Evolutionary conservation across 2,888 invertebrate genomes (phyloP).

Genomic region (Epsilonema sp.): DNA sequence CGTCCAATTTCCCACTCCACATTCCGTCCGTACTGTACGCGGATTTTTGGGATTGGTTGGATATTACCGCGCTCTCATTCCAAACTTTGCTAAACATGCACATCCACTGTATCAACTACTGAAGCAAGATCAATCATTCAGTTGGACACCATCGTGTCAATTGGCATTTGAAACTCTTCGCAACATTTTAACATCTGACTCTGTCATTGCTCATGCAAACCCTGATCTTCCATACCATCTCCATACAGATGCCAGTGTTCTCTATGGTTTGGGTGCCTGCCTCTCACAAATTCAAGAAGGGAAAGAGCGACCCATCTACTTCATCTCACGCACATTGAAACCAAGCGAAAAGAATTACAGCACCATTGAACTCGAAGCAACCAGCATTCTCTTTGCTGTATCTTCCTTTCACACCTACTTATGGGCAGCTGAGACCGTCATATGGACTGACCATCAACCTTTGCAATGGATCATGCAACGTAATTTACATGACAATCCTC

Average conservation of each 20-base stretch:
- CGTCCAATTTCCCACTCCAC: neutral
- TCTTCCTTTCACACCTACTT: too few species aligned
- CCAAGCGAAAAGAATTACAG: neutral
- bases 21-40: neutral
- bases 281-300: neutral
- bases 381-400: neutral
- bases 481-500: too few species aligned
- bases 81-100: conserved; percentile 8
- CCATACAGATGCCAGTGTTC: conserved; percentile 9
- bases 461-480: too few species aligned
- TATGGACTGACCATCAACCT: too few species aligned
- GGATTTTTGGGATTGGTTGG: conserved; percentile 7
- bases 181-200: neutral
- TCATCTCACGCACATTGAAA: neutral
- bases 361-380: neutral
- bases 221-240: conserved; percentile 9
- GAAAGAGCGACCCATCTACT: neutral
- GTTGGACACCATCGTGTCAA: conserved; percentile 7
- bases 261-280: neutral
- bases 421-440: too few species aligned
- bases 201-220: conserved; percentile 5
- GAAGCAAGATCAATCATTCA: conserved; percentile 5
- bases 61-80: conserved; percentile 10
- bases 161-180: conserved; percentile 8
- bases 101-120: conserved; percentile 8